Evolutionary conservation across 2,888 invertebrate genomes (phyloP).

Genomic region (Troides aeacus): DNA sequence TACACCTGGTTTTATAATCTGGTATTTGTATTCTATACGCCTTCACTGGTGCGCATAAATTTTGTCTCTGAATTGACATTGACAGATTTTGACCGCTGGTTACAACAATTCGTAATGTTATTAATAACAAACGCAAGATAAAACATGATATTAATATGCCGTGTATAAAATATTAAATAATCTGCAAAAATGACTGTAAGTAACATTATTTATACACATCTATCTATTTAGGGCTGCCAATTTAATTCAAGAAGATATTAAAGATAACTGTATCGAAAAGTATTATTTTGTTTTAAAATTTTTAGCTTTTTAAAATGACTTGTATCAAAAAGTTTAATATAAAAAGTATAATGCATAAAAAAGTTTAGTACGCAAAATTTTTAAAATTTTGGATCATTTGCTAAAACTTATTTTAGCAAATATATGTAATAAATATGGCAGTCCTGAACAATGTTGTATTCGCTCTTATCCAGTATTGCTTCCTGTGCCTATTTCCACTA

Average conservation of each 20-base stretch:
- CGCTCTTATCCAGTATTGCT: conserved; percentile 20
- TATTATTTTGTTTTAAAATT: background rate
- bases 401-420: background rate
- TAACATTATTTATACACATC: conserved; percentile 12
- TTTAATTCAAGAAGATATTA: background rate
- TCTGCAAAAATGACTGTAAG: conserved; percentile 26
- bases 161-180: conserved; percentile 5
- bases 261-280: background rate
- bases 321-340: too few species aligned
- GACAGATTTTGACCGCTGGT: background rate
- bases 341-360: background rate
- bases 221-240: conserved; percentile 11
- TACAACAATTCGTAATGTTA: conserved; percentile 2
- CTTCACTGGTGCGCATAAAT: background rate
- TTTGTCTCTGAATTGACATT: background rate
- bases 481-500: conserved; percentile 28
- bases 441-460: conserved; percentile 17
- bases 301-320: background rate
- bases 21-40: background rate
- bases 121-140: conserved; percentile 2
- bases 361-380: background rate
- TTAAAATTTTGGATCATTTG: background rate
- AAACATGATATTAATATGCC: background rate
- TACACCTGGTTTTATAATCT: background rate
- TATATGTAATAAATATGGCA: conserved; percentile 9